phyloP scores from a whole-genome alignment of 2,888 invertebrate genomes.

The Caenorhabditis uteleia region DNA sequence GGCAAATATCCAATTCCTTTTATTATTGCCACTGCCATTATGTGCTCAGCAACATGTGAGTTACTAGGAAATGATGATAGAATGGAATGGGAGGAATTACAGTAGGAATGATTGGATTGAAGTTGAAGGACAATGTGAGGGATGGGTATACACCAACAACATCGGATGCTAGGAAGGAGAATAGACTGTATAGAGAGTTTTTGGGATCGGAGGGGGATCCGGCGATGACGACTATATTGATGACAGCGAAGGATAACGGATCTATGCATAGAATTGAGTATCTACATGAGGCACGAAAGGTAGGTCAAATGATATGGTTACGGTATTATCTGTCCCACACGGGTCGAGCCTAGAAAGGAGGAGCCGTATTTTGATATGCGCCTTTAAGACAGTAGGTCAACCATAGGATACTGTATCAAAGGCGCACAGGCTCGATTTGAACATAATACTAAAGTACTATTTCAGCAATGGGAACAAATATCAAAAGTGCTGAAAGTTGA shows the following conservation, averaged over 20 bases:
- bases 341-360: too few species aligned
- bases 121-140: conserved; percentile 56
- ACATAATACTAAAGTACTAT: not conserved
- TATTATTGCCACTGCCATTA: conserved; percentile 46
- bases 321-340: too few species aligned
- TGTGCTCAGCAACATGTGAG: conserved; percentile 31
- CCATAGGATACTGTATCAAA: too few species aligned
- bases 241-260: conserved; percentile 63
- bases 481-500: conserved; percentile 51
- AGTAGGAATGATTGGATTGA: conserved; percentile 33
- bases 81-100: too few species aligned
- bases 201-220: conserved; percentile 63
- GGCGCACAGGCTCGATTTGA: too few species aligned
- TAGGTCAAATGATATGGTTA: too few species aligned
- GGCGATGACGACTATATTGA: conserved; percentile 61
- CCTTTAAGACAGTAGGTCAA: too few species aligned
- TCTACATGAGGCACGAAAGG: conserved; percentile 55
- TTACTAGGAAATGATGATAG: not conserved
- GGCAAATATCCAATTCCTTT: conserved; percentile 47
- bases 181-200: conserved; percentile 57
- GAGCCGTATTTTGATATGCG: too few species aligned
- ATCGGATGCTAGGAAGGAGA: conserved; percentile 58
- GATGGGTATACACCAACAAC: conserved; percentile 67
- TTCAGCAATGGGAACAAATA: conserved; percentile 33
- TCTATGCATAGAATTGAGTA: conserved; percentile 62